Percentiles rank a stretch among this genome's conserved stretches.
Evolutionary conservation across 2,888 invertebrate genomes (phyloP).

Genomic region (Lingula anatina): DNA sequence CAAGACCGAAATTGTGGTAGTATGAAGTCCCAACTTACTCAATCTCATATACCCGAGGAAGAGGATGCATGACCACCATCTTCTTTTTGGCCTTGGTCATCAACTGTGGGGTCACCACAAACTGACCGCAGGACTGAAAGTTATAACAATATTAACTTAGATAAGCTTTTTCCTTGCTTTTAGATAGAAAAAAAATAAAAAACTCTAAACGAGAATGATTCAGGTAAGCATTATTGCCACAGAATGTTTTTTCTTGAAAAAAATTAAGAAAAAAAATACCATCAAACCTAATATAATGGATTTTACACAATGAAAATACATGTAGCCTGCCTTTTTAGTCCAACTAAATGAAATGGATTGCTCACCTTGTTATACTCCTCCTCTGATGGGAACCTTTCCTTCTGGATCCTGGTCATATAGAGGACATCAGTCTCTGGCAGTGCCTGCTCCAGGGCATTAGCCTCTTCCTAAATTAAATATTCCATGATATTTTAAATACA

Average conservation of each 20-base stretch:
- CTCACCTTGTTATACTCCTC: constrained; percentile 85
- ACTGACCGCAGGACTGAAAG: constrained; percentile 75
- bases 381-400: constrained; percentile 78
- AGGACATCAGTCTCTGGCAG: constrained; percentile 91
- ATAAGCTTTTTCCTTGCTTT: no score
- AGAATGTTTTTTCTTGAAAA: no score
- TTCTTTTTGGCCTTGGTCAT: constrained; percentile 91
- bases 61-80: constrained; percentile 95
- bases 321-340: no score
- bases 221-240: no score
- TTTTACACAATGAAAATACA: no score
- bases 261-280: no score
- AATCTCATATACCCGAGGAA: constrained; percentile 92
- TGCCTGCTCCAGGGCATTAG: constrained; percentile 68
- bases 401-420: constrained; percentile 97
- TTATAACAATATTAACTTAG: no score
- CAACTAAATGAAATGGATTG: no score
- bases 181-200: no score
- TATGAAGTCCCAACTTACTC: constrained; percentile 31
- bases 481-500: not conserved
- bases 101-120: constrained; percentile 87
- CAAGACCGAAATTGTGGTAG: no score
- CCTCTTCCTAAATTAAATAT: constrained; percentile 35
- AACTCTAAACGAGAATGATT: no score
- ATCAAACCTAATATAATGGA: no score